phyloP scores from a whole-genome alignment of 1,140 invertebrate species.

The Camponotus pennsylvanicus region DNA sequence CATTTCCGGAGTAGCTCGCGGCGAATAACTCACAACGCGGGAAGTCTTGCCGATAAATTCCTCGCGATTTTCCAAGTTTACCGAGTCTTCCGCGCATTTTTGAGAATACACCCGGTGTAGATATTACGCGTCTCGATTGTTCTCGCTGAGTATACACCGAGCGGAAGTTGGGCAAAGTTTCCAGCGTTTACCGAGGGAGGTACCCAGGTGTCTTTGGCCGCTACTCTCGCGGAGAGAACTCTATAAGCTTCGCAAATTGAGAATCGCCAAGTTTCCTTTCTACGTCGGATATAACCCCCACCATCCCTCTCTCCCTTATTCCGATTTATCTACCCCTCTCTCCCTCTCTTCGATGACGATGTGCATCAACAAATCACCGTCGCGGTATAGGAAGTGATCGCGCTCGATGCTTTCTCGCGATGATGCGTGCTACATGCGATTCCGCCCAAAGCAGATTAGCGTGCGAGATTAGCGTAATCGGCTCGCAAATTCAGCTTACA shows the following conservation, averaged over 20 bases:
- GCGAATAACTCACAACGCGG: constrained; percentile 29
- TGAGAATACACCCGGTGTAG: constrained; percentile 7
- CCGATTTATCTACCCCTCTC: background rate
- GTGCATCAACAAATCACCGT: constrained; percentile 30
- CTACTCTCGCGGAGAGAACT: constrained; percentile 39
- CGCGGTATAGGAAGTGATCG: background rate
- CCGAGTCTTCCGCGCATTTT: constrained; percentile 1
- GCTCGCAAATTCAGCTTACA: background rate
- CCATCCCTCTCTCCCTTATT: background rate
- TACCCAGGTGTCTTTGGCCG: constrained; percentile 69
- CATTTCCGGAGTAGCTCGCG: constrained; percentile 29
- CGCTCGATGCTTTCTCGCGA: background rate
- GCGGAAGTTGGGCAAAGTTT: constrained; percentile 61
- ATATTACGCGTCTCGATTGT: constrained; percentile 70
- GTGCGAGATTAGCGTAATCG: constrained; percentile 45
- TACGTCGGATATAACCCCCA: background rate
- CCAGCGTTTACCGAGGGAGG: constrained; percentile 44
- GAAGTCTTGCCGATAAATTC: constrained; percentile 41
- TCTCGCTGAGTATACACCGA: constrained; percentile 4
- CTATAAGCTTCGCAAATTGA: constrained; percentile 68
- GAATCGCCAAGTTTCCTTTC: constrained; percentile 70
- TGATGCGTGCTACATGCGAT: constrained; percentile 33
- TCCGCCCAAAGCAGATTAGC: constrained; percentile 27
- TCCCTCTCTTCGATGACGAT: background rate
- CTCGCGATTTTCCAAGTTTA: constrained; percentile 16